Evolutionary conservation across 2,888 invertebrate genomes (phyloP), one percentile per base, ranked within the genome.

Genomic region (Hirtodrosophila confusa): DNA sequence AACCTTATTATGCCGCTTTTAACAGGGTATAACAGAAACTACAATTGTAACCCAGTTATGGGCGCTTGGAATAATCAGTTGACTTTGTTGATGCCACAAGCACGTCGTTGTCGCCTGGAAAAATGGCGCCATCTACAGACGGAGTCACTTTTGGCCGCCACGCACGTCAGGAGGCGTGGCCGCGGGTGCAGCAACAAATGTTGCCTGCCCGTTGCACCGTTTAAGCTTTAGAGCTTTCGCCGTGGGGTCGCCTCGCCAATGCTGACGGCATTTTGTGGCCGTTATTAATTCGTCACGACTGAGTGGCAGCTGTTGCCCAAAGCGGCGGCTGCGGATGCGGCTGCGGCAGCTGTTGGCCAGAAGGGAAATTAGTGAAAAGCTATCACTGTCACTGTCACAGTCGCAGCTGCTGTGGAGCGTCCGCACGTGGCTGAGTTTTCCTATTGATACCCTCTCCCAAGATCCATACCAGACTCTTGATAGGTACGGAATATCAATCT

Each of bases 241-340:
- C 70, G 48, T 39, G 65, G 61, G 80, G 78, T 75, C 82, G 67
- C 48, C 43, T 17, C 17, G 17, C 17, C 5, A 36, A 41, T 31
- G 43, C 24, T 57, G 63, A 43, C 50, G 51, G 54, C 58, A 44
- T 62, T 72, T 66, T 39, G 68, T 60, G 43, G 56, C 75, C 78
- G 77, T 85, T 83, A 82, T 83, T 78, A 86, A 79, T 88, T 88
- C 83, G 83, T 84, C 86, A 88, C 88, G 88, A 88, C 56, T 86
- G 79, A 88, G 60, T 88, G 88, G 68, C 57, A 66, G 62, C 72
- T 63, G 68, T 51, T 60, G 54, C 55, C 43, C 35, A 53, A 39
- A 68, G 55, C 58, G 45, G 51, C 53, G 4, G 4, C 27, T 27
- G 9, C 53, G 4, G 4, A 1, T 27, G 9, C 31, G 50, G 41